Percentiles rank a stretch among this genome's conserved stretches.
Conservation (phyloP, 2,888 invertebrate genomes). For the Nomada fabriciana region DNA sequence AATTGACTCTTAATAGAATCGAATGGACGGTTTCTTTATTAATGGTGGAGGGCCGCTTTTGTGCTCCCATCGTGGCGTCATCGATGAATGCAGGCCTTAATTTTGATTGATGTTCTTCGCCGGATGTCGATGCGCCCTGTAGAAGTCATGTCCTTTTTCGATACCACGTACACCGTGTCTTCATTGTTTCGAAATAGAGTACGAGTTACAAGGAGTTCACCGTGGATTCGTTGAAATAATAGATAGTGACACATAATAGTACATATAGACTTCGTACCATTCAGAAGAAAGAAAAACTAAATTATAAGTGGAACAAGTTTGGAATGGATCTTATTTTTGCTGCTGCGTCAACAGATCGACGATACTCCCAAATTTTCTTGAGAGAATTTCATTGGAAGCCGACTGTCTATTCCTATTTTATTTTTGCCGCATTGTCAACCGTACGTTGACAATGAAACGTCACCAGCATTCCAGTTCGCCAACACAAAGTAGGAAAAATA, state of each 20-base stretch:
- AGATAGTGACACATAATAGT: no score
- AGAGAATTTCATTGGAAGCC: no score
- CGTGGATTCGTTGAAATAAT: conserved; percentile 11
- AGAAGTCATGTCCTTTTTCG: conserved; percentile 30
- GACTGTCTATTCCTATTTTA: no score
- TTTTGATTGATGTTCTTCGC: conserved; percentile 68
- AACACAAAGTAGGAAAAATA: neutral
- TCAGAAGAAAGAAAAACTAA: no score
- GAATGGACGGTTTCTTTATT: conserved; percentile 40
- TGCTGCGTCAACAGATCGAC: no score
- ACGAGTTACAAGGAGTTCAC: conserved; percentile 9
- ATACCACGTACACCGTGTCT: neutral
- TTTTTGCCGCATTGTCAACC: no score
- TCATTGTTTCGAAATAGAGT: conserved; percentile 40
- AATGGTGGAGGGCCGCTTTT: conserved; percentile 45
- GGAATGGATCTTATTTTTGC: no score
- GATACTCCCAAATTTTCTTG: no score
- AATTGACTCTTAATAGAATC: conserved; percentile 35
- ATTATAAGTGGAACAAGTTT: no score
- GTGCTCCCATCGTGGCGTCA: conserved; percentile 50
- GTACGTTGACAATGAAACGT: neutral
- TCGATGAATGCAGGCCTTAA: conserved; percentile 65
- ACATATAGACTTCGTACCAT: no score
- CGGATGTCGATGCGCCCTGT: conserved; percentile 41
- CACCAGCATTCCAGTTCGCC: neutral